These are phyloP conservation scores for Crambe crambe DNA, from an alignment of 37 sponge, comb jelly and placozoan genomes.

Conservation along the genomic window DNA sequence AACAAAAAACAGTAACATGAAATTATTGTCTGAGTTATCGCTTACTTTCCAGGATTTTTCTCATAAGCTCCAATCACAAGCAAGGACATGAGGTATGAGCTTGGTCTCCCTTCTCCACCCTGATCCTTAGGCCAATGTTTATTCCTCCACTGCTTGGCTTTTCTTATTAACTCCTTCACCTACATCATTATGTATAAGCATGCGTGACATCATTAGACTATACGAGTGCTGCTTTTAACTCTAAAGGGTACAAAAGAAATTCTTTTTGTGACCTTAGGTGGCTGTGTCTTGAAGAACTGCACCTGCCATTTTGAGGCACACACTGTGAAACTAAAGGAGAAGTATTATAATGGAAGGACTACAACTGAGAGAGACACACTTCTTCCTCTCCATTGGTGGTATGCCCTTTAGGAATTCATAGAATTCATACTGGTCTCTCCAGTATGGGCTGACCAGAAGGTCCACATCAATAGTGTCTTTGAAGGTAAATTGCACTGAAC, in stretches of 20 bases:
- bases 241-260: neutral
- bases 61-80: conserved; percentile 40
- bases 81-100: conserved; percentile 42
- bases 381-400: neutral
- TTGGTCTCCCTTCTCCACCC: conserved; percentile 34
- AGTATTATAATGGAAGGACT: too few species aligned
- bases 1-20: neutral
- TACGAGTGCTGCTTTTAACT: neutral
- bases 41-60: neutral
- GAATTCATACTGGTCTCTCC: conserved; percentile 10
- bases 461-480: conserved; percentile 37
- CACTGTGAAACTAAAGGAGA: conserved; percentile 13
- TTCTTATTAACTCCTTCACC: conserved; percentile 47
- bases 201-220: neutral
- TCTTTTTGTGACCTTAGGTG: neutral
- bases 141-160: conserved; percentile 70
- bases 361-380: neutral
- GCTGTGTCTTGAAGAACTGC: conserved; percentile 27
- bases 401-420: conserved; percentile 29
- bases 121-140: conserved; percentile 10
- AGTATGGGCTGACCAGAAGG: conserved; percentile 53
- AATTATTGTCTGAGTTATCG: neutral
- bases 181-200: neutral
- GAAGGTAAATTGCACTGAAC: conserved; percentile 9
- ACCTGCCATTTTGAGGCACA: conserved; percentile 55